A percentile compares a stretch with the other conserved stretches of the same genome.
phyloP scores from a whole-genome alignment of 1,140 invertebrate species.

The Drosophila novamexicana region DNA sequence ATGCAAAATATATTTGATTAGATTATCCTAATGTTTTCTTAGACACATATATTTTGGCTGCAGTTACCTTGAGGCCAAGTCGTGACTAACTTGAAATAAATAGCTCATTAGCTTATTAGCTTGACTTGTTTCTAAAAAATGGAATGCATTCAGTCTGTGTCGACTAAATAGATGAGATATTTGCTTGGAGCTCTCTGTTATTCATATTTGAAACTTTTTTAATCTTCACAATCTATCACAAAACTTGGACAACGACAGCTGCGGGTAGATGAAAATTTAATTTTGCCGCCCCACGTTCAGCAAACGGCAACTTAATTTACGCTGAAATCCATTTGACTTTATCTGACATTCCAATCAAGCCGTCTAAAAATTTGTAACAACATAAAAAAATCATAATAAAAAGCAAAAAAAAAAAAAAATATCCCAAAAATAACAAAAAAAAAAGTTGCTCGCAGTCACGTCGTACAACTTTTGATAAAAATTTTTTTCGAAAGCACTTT shows the following conservation, averaged over 20 bases:
- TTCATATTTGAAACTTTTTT: slow-evolving; percentile 23
- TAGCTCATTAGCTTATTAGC: no score
- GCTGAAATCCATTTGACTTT: slow-evolving; percentile 84
- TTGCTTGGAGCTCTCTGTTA: background rate
- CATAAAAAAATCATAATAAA: slow-evolving; percentile 60
- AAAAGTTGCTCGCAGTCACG: slow-evolving; percentile 69
- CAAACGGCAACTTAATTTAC: slow-evolving; percentile 77
- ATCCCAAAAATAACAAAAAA: slow-evolving; percentile 43
- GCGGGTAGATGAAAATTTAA: slow-evolving; percentile 43
- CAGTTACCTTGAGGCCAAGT: no score
- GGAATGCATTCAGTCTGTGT: background rate
- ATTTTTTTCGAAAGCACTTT: slow-evolving; percentile 65
- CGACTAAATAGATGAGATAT: background rate
- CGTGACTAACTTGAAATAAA: no score
- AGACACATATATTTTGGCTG: no score
- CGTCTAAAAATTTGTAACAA: slow-evolving; percentile 77
- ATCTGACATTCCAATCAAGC: slow-evolving; percentile 83
- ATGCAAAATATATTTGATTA: no score
- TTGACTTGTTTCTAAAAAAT: no score
- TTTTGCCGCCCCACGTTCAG: slow-evolving; percentile 54
- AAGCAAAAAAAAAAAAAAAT: slow-evolving; percentile 39
- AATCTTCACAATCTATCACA: slow-evolving; percentile 35
- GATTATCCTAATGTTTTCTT: no score
- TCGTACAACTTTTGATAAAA: slow-evolving; percentile 80
- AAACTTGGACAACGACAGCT: slow-evolving; percentile 49